phyloP scores from a whole-genome alignment of 2,113 vertebrate genomes.

The Rousettus leschenaultii region DNA sequence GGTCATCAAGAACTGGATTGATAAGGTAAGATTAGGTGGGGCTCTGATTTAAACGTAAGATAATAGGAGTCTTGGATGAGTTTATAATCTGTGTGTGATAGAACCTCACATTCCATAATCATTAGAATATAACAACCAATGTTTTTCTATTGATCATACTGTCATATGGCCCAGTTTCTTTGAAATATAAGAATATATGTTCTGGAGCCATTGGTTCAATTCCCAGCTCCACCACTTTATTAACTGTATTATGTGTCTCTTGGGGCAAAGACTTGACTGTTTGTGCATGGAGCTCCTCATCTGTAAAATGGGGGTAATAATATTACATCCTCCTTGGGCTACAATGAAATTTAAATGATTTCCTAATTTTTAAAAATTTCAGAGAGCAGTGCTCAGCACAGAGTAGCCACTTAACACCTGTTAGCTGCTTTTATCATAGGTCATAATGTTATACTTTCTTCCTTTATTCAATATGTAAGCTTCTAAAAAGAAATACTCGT shows the following conservation, averaged over 20 bases:
- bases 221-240: neutral
- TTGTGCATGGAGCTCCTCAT: neutral
- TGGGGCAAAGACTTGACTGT: neutral
- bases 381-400: neutral
- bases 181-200: neutral
- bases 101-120: neutral
- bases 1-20: slow-evolving; percentile 33
- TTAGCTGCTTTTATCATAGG: neutral
- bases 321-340: neutral
- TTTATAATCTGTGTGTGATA: slow-evolving; percentile 12
- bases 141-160: slow-evolving; percentile 9
- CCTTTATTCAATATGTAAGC: neutral
- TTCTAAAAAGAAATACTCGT: neutral
- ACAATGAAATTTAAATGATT: neutral
- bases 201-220: neutral
- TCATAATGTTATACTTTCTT: neutral
- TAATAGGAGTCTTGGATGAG: neutral
- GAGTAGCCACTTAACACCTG: neutral
- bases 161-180: neutral
- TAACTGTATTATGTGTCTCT: neutral
- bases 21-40: neutral
- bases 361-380: neutral
- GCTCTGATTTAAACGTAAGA: neutral
- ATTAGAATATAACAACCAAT: slow-evolving; percentile 1
- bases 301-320: neutral